phyloP scores from a whole-genome alignment of 2,113 vertebrate species.

The Ciconia boyciana region DNA sequence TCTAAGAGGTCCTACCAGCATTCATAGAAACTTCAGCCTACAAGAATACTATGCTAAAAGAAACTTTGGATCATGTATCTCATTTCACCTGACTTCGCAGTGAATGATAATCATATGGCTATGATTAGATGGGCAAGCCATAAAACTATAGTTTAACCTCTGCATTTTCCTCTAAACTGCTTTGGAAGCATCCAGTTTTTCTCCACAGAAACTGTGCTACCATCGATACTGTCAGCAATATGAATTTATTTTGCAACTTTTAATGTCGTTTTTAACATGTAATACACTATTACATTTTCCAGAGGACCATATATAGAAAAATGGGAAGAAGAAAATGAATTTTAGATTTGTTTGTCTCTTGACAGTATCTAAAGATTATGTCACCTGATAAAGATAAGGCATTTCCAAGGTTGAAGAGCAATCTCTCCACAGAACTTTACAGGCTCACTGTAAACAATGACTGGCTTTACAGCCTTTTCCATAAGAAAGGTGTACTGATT shows the following conservation, averaged over 20 bases:
- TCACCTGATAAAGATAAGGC: neutral
- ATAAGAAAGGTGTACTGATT: neutral
- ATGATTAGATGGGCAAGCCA: neutral
- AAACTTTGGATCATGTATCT: neutral
- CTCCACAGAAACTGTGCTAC: neutral
- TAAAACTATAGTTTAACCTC: neutral
- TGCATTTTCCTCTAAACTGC: neutral
- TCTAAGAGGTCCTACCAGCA: neutral
- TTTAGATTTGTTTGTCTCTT: neutral
- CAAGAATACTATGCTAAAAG: neutral
- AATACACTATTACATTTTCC: neutral
- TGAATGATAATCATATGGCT: neutral
- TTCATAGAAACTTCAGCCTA: neutral
- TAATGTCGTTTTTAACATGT: rapidly evolving
- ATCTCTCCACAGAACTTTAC: neutral
- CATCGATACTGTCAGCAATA: neutral
- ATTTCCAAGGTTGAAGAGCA: neutral
- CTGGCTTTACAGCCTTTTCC: neutral
- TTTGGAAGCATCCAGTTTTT: neutral
- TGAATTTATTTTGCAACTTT: neutral
- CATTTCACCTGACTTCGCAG: neutral
- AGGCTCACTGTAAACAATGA: neutral
- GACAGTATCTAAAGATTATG: neutral
- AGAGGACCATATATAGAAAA: neutral
- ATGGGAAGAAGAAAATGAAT: neutral